Conservation (phyloP, 2,888 invertebrate species). For the Tachina lurida region DNA sequence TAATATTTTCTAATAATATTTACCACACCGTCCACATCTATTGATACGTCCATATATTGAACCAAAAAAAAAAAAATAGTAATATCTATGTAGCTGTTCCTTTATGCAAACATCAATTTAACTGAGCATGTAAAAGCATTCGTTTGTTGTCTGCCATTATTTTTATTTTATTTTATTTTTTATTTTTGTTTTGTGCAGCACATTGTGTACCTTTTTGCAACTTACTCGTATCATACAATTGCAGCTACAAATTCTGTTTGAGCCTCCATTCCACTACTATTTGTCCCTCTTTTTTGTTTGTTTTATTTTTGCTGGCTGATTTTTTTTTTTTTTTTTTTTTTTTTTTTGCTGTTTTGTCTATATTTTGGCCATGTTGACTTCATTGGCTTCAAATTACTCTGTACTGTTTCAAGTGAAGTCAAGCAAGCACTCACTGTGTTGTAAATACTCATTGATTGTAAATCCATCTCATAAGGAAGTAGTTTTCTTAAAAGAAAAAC, state of each 20-base stretch:
- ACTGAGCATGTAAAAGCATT: conserved; percentile 46
- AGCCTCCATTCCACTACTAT: conserved; percentile 21
- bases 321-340: conserved; percentile 27
- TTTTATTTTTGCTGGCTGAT: neutral
- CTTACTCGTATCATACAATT: conserved; percentile 7
- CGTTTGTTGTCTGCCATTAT: conserved; percentile 34
- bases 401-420: conserved; percentile 27
- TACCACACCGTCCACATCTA: conserved; percentile 42
- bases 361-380: conserved; percentile 52
- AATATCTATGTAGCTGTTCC: neutral
- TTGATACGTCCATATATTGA: conserved; percentile 25
- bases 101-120: conserved; percentile 11
- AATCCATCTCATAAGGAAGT: conserved; percentile 70
- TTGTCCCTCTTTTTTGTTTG: conserved; percentile 7
- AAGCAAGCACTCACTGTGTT: conserved; percentile 5
- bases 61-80: neutral
- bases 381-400: conserved; percentile 56
- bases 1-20: conserved; percentile 56
- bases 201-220: conserved; percentile 19
- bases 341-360: neutral
- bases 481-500: conserved; percentile 46
- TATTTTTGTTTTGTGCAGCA: conserved; percentile 33
- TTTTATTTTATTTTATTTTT: conserved; percentile 5
- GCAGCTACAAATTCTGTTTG: conserved; percentile 31
- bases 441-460: conserved; percentile 60